Evolutionary conservation across 2,888 invertebrate species (phyloP).

Genomic region (Oligia fasciuncula): DNA sequence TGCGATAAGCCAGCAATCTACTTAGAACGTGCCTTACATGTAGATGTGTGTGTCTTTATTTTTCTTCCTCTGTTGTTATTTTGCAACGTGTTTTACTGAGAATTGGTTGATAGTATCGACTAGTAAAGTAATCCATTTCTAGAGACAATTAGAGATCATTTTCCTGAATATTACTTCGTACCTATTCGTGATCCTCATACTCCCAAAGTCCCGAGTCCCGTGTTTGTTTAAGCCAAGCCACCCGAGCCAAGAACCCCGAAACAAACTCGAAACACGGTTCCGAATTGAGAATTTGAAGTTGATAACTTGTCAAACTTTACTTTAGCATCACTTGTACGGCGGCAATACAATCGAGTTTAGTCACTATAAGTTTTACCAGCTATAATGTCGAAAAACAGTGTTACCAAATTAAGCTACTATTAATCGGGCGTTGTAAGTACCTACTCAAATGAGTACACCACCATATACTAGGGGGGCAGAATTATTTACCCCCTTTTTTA

Average conservation of each 20-base stretch:
- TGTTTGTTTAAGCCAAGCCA: background rate
- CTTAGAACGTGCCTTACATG: conserved; percentile 34
- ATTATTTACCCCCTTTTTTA: too few relatives aligned
- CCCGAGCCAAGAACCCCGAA: background rate
- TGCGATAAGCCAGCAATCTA: conserved; percentile 29
- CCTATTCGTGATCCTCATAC: background rate
- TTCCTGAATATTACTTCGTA: background rate
- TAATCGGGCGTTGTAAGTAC: too few relatives aligned
- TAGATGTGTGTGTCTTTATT: background rate
- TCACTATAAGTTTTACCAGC: background rate
- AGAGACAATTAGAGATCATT: background rate
- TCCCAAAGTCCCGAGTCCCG: too few relatives aligned
- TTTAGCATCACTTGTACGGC: background rate
- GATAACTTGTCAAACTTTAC: background rate
- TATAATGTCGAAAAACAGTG: background rate
- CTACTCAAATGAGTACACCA: too few relatives aligned
- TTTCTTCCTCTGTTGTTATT: background rate
- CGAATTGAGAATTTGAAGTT: background rate
- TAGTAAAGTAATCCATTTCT: background rate
- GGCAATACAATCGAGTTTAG: background rate
- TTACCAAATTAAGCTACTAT: too few relatives aligned
- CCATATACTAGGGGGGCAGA: too few relatives aligned
- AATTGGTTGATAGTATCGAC: background rate
- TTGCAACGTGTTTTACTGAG: background rate
- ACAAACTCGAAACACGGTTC: background rate